Base-by-base conservation (phyloP, 2,888 invertebrate species). In the Leptarthrus brevirostris region DNA sequence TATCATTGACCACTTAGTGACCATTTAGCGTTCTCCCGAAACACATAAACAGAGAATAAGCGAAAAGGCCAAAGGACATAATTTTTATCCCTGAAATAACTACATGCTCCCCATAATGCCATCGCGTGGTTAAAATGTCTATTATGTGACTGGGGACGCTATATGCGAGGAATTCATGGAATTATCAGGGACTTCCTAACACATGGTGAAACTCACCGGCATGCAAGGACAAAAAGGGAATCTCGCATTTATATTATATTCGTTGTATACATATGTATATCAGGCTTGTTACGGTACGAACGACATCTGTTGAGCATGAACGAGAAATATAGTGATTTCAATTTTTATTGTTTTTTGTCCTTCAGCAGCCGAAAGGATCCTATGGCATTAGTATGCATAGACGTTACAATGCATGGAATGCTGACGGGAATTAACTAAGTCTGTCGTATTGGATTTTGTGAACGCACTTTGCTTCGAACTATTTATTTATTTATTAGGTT, bases 311-410 rank as follows among this genome's bases (percentile, higher is more conserved):
- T 49, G 49, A 49, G 20, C 49, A 8, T 49, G 5, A 49, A 49
- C 18, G 49, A 12, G 18, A 49, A 49, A 20, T 20, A 49, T 49
- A 16, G 49, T 2, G 49, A 49, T 49, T 49, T 49, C 49, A 49
- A 49, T 49, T 49, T 49, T 49, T 49, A 49, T 49, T 49, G 49
- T 49, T 49, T 49, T 49, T 8, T 12, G 49, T 49, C n/a, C 49
- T 49, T 5, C 12, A 5, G 14, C 49, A 49, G 16, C 4, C 14
- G 49, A 49, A 49, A 12, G 49, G 49, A 16, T 3, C 2, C 49
- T 16, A n/a, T n/a, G 18, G 49, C 49, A 49, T 49, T 49, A 49
- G 18, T 49, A 49, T 49, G 49, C 49, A 49, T 49, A 20, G 20
- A 49, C 49, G 12, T n/a, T 20, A n/a, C 20, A 14, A 49, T 49